Base-by-base conservation (phyloP, 2,797 vertebrate genomes). In the Clarias laeviceps region DNA sequence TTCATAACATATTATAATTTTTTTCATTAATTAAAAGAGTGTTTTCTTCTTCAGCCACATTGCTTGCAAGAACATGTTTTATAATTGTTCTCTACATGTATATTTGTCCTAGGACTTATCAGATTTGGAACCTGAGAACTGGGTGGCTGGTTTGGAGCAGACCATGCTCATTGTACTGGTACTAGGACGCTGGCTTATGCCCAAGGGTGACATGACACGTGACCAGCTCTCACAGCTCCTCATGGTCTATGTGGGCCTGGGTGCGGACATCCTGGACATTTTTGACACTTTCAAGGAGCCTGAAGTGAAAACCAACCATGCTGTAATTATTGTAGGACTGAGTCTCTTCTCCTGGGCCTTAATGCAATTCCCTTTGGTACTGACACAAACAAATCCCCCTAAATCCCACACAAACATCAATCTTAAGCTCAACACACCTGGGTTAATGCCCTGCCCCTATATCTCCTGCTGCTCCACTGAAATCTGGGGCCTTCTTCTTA, bases 201-300 rank as follows among this genome's bases (percentile, higher is more conserved):
- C 95, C 22, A 96, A 95, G 83, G 95, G 95, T 0, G 92, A 95
- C 85, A 95, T 96, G 95, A 95, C 92, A 73, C 93, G 94, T 0
- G 94, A 94, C 86, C 94, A 95, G 89, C 93, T 96, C 24, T 94
- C 95, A 72, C 94, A 96, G 90, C 94, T 96, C 74, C 94, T 96
- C 69, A 93, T 96, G 94, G 93, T 94, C 65, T 94, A 96, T 0
- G 91, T 95, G 34, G 94, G 94, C 27, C 92, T 96, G 78, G 95
- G 94, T 0, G 95, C 95, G 0, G 95, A 96, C 87, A 95, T 96
- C 88, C 85, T 96, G 90, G 95, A 96, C 88, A 94, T 96, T 62
- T 94, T 96, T 22, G 93, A 95, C 86, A 93, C 94, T 62, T 95
- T 96, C 86, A 94, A 93, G 84, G 93, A 95, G 57, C 92, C 93